Evolutionary conservation across 2,113 vertebrate genomes (phyloP), one percentile per base, ranked within the genome.

Genomic region (Psilopsiagon aurifrons): DNA sequence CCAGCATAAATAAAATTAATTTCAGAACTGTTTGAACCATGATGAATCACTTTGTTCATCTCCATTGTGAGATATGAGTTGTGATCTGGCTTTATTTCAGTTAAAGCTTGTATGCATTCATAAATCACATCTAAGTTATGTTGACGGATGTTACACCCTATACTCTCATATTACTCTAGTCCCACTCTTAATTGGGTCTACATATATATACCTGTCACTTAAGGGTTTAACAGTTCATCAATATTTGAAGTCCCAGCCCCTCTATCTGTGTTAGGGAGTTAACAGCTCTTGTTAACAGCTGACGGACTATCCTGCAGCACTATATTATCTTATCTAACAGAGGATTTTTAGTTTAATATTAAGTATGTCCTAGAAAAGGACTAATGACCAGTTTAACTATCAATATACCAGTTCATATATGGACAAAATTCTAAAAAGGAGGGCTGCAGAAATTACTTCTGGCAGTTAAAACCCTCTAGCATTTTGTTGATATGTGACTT

Each of bases 331-430:
- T 75, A 84, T 66, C 75, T 95, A 81, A 78, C 43, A 68, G 77
- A 78, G 33, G 22, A 71, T 55, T 88, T 94, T 93, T 86, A 67
- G 55, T 93, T 90, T 90, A 91, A 92, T 94, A 92, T 80, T 80
- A 90, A 86, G 51, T 90, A 81, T 78, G 79, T 83, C 88, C 80
- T 75, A 88, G 76, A 49, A 93, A 71, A 74, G 47, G 71, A 67
- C 35, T 86, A 74, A 86, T 67, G 75, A 63, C 51, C 57, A 69
- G 41, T 80, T 83, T 83, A 35, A 33, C 90, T 78, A 67, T 67
- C 51, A 83, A 83, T 83, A 70, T 31, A 68, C 13, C 28, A 54
- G 11, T 68, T 85, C 62, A 28, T 28, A 39, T 46, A 25, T 7
- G 0, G 13, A 62, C 23, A 89, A 84, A 70, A 63, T 27, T 16